These are phyloP conservation scores for Pinna nobilis DNA, from an alignment of 1,140 invertebrate genomes.

Conservation along the genomic window DNA sequence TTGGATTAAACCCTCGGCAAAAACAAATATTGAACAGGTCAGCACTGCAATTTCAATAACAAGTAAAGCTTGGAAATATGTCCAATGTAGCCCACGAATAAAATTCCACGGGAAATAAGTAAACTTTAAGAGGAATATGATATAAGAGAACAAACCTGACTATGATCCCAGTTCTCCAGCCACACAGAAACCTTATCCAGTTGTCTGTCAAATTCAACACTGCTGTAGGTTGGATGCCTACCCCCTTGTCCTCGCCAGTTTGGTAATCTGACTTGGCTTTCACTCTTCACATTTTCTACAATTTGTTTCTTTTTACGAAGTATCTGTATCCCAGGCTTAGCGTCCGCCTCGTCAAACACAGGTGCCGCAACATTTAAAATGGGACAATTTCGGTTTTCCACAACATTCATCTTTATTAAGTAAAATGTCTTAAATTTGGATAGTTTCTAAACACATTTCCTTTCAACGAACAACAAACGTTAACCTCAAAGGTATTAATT, in stretches of 20 bases:
- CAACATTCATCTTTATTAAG: slow-evolving; percentile 2
- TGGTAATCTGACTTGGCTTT: slow-evolving; percentile 1
- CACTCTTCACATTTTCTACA: slow-evolving; percentile 3
- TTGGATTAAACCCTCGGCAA: too few relatives aligned
- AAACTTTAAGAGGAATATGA: too few relatives aligned
- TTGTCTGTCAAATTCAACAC: slow-evolving; percentile 69
- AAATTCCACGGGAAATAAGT: too few relatives aligned
- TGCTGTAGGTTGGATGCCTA: slow-evolving; percentile 54
- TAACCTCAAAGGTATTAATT: too few relatives aligned
- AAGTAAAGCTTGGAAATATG: too few relatives aligned
- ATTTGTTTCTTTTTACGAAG: slow-evolving; percentile 19
- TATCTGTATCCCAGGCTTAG: background rate
- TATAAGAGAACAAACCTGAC: too few relatives aligned
- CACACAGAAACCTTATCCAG: slow-evolving; percentile 68
- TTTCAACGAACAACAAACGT: too few relatives aligned
- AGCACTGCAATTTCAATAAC: too few relatives aligned
- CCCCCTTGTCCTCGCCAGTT: slow-evolving; percentile 66
- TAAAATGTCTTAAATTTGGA: too few relatives aligned
- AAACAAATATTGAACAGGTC: too few relatives aligned
- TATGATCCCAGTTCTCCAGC: slow-evolving; percentile 67
- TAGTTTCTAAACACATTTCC: too few relatives aligned
- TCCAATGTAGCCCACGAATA: too few relatives aligned
- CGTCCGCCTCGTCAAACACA: slow-evolving; percentile 9
- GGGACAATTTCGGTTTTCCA: background rate
- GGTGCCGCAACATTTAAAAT: background rate